Conservation (phyloP, 1,140 invertebrate species). For the Drosophila parvula region DNA sequence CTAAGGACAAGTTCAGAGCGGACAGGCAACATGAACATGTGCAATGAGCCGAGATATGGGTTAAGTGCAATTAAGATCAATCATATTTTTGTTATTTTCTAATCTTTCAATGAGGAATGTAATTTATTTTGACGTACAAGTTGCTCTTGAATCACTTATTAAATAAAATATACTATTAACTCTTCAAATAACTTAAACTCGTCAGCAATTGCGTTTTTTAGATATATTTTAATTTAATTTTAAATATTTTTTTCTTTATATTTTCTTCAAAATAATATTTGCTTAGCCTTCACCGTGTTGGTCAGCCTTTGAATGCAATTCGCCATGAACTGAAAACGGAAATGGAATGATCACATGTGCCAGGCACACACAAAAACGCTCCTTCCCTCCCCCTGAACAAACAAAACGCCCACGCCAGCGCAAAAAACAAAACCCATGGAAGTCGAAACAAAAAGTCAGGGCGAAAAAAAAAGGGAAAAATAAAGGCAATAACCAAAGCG, state of each 20-base stretch:
- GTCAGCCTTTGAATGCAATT: slow-evolving; percentile 7
- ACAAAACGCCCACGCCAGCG: slow-evolving; percentile 62
- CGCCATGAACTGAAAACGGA: slow-evolving; percentile 49
- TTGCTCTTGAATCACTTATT: background rate
- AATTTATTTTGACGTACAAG: background rate
- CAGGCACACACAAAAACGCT: slow-evolving; percentile 24
- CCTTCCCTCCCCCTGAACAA: slow-evolving; percentile 48
- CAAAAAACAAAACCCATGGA: slow-evolving; percentile 20
- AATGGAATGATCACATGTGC: slow-evolving; percentile 67
- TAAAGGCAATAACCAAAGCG: slow-evolving; percentile 4
- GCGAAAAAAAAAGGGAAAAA: background rate
- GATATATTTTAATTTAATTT: no score
- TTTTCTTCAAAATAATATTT: background rate
- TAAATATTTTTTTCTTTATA: background rate
- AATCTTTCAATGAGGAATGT: background rate
- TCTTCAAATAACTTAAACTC: no score
- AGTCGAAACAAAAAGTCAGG: background rate
- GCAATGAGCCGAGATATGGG: slow-evolving; percentile 44
- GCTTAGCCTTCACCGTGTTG: background rate
- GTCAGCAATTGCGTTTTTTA: no score
- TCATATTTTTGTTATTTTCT: background rate
- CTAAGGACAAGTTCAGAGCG: slow-evolving; percentile 62
- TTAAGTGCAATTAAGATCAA: slow-evolving; percentile 42
- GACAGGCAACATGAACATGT: slow-evolving; percentile 51
- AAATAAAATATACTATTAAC: no score